Percentiles rank a stretch among this genome's conserved stretches.
These are phyloP conservation scores for Eulemur albifrons DNA, from an alignment of 2,797 vertebrate genomes.

Conservation along the genomic window DNA sequence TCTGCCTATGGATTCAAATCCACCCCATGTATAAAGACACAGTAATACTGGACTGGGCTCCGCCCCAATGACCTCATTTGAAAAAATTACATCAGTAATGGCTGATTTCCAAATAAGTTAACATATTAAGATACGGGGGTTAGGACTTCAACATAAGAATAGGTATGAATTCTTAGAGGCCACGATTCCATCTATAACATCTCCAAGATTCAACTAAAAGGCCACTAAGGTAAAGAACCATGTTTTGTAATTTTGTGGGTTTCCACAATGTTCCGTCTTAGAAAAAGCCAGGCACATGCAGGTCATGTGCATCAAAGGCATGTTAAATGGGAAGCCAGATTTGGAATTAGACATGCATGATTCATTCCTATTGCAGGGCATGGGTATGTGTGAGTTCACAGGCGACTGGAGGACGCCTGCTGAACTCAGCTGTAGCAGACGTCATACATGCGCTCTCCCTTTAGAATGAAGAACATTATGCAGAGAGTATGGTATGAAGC, in stretches of 20 bases:
- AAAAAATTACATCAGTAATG: not conserved
- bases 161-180: not conserved
- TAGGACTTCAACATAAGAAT: not conserved
- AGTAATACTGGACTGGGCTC: not conserved
- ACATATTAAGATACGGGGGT: not conserved
- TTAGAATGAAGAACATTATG: not conserved
- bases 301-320: not conserved
- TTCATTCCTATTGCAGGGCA: too few species aligned
- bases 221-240: not conserved
- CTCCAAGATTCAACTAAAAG: not conserved
- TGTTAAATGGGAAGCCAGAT: not conserved
- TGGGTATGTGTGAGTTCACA: not conserved
- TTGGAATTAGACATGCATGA: not conserved
- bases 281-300: not conserved
- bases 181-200: not conserved
- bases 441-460: too few species aligned
- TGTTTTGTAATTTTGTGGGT: not conserved
- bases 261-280: not conserved
- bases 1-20: not conserved
- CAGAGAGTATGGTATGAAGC: fast-evolving
- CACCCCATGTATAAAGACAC: not conserved
- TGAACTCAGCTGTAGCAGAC: not conserved
- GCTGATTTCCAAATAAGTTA: not conserved
- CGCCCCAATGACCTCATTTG: not conserved
- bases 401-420: not conserved